Evolutionary conservation across 92 coral and sea anemone species (phyloP).

Genomic region (Pocillopora meandrina): DNA sequence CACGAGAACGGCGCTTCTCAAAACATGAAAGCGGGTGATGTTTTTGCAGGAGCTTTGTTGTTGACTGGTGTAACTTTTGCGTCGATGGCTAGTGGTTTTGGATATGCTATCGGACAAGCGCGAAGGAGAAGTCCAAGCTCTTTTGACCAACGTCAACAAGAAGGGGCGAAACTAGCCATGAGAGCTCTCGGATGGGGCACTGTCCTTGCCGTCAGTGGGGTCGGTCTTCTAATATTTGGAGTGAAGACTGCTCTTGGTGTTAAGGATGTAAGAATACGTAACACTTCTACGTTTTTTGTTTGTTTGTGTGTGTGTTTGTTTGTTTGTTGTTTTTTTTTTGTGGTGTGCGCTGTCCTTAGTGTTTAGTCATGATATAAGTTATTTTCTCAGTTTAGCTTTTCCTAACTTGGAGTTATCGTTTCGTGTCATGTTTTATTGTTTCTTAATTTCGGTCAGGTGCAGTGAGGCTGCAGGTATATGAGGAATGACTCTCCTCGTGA

Average conservation of each 20-base stretch:
- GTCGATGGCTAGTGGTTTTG: constrained; percentile 90
- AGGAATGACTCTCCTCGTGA: too few species aligned
- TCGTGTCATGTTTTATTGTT: too few species aligned
- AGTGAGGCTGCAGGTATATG: too few species aligned
- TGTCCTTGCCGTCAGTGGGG: constrained; percentile 84
- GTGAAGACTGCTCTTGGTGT: constrained; percentile 88
- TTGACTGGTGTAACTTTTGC: constrained; percentile 89
- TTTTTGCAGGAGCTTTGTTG: constrained; percentile 59
- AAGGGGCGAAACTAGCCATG: constrained; percentile 82
- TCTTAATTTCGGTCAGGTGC: too few species aligned
- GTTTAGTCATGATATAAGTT: too few species aligned
- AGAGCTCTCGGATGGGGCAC: constrained; percentile 94
- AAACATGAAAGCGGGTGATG: background rate
- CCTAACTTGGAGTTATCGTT: too few species aligned
- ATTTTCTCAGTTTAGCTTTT: too few species aligned
- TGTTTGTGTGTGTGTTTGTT: too few species aligned
- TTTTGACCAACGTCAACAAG: constrained; percentile 75
- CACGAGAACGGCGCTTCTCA: background rate
- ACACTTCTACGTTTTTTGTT: background rate
- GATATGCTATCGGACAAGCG: constrained; percentile 82
- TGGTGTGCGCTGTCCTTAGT: too few species aligned
- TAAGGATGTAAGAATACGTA: constrained; percentile 59
- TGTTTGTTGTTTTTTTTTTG: too few species aligned
- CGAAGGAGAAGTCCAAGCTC: constrained; percentile 79
- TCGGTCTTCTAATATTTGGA: constrained; percentile 72